Evolutionary conservation across 2,888 invertebrate species (phyloP).

Genomic region (Artemia sinica): DNA sequence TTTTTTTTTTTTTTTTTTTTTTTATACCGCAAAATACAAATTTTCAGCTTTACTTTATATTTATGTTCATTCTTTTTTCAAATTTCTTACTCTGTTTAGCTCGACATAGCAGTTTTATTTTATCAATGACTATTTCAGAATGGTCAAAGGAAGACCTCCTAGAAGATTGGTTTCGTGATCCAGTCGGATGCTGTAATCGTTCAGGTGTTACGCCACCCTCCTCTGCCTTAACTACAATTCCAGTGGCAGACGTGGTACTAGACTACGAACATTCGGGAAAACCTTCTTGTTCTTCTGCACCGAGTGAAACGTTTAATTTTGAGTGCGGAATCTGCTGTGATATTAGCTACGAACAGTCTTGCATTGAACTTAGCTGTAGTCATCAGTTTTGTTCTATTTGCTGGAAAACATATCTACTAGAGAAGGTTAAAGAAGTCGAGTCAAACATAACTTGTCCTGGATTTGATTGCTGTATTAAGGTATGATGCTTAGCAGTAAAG

Average conservation of each 20-base stretch:
- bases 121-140: slow-evolving; percentile 33
- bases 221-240: slow-evolving; percentile 31
- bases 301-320: slow-evolving; percentile 23
- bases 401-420: slow-evolving; percentile 47
- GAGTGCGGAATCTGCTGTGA: slow-evolving; percentile 45
- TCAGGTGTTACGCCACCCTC: slow-evolving; percentile 47
- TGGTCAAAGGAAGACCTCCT: slow-evolving; percentile 48
- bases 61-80: background rate
- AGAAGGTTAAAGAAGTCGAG: slow-evolving; percentile 47
- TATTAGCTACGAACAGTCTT: slow-evolving; percentile 35
- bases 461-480: slow-evolving; percentile 39
- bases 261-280: slow-evolving; percentile 30
- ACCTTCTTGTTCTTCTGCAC: slow-evolving; percentile 19
- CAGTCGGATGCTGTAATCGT: slow-evolving; percentile 44
- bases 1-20: background rate
- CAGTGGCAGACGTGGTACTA: background rate
- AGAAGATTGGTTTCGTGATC: slow-evolving; percentile 49
- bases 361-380: slow-evolving; percentile 42
- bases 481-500: background rate
- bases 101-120: background rate
- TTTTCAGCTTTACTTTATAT: slow-evolving; percentile 23
- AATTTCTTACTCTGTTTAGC: background rate
- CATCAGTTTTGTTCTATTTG: slow-evolving; percentile 46
- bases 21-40: background rate
- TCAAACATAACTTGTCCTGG: slow-evolving; percentile 48